Conservation (phyloP, 2,888 invertebrate genomes). For the Scaeva pyrastri region DNA sequence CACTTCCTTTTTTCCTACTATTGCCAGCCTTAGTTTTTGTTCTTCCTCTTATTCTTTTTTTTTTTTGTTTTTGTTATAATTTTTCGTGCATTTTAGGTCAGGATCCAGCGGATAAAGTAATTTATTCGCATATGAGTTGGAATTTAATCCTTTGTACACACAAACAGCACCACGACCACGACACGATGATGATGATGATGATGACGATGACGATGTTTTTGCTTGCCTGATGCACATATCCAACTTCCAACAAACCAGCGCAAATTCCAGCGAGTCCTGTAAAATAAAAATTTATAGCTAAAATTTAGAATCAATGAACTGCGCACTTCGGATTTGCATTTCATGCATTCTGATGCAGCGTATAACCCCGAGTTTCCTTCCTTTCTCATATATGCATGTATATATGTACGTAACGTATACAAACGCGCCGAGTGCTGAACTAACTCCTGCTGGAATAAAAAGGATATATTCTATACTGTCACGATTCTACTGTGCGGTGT, state of each 20-base stretch:
- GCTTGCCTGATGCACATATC: background rate
- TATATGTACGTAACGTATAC: too few relatives aligned
- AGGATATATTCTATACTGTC: conserved; percentile 36
- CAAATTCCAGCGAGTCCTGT: conserved; percentile 29
- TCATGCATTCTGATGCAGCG: conserved; percentile 53
- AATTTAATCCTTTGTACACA: conserved; percentile 64
- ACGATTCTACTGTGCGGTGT: background rate
- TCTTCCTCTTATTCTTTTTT: too few relatives aligned
- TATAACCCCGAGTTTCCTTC: conserved; percentile 33
- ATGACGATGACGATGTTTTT: conserved; percentile 21
- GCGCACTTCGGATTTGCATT: conserved; percentile 62
- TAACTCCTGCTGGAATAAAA: conserved; percentile 18
- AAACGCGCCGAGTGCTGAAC: too few relatives aligned
- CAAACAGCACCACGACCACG: conserved; percentile 7
- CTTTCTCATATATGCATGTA: background rate
- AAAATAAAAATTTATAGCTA: conserved; percentile 68
- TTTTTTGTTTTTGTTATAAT: background rate
- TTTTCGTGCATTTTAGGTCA: conserved; percentile 41
- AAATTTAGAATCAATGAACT: conserved; percentile 73
- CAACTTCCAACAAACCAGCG: background rate
- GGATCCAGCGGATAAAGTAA: conserved; percentile 54
- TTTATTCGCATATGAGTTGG: conserved; percentile 71
- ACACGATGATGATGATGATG: too few relatives aligned
- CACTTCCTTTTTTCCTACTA: conserved; percentile 3
- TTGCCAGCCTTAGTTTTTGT: background rate